Conservation (phyloP, 2,113 vertebrate genomes). For the Podilymbus podiceps region DNA sequence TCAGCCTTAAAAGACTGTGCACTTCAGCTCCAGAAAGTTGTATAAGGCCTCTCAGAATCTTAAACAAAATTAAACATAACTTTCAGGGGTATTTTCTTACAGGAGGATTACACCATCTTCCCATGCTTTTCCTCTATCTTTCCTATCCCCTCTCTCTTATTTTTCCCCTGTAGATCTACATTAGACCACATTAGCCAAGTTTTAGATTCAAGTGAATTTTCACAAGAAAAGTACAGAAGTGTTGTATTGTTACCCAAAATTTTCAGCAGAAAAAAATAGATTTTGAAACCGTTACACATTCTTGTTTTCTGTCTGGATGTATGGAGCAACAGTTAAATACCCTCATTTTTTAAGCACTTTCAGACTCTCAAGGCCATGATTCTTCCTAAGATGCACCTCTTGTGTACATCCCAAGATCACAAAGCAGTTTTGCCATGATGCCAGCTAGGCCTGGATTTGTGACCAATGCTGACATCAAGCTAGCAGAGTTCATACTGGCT, state of each 20-base stretch:
- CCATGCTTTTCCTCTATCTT: background rate
- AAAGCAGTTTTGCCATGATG: background rate
- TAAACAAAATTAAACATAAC: constrained; percentile 34
- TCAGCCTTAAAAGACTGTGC: constrained; percentile 26
- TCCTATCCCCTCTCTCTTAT: background rate
- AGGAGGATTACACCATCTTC: background rate
- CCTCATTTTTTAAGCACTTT: background rate
- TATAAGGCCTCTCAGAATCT: background rate
- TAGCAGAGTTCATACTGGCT: background rate
- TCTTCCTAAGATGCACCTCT: background rate
- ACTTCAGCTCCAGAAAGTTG: constrained; percentile 11
- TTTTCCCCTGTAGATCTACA: background rate
- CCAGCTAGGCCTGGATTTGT: background rate
- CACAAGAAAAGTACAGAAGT: background rate
- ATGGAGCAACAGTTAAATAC: background rate
- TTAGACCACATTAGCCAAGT: background rate
- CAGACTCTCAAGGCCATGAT: background rate
- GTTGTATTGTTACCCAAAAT: background rate
- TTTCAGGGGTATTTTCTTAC: background rate
- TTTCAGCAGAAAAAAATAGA: background rate
- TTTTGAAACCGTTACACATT: background rate
- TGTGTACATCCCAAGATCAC: background rate
- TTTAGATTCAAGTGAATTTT: background rate
- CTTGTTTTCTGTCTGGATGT: background rate
- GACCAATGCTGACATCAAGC: accelerated